A percentile compares a stretch with the other conserved stretches of the same genome.
Conservation (phyloP, 2,888 invertebrate species). For the Chymomyza amoena region DNA sequence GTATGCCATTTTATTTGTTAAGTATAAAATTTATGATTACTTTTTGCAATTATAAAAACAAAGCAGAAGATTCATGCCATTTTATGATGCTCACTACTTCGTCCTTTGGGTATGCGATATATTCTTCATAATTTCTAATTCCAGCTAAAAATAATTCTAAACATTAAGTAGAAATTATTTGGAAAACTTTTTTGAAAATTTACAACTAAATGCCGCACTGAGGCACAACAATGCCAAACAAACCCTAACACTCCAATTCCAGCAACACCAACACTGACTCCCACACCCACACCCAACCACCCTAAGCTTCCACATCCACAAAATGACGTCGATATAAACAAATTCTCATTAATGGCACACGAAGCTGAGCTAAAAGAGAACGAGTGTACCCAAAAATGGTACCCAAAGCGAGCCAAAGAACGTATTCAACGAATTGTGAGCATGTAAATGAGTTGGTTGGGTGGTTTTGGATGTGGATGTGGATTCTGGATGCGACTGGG, state of each 20-base stretch:
- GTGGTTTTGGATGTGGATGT: slow-evolving; percentile 5
- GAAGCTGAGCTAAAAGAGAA: slow-evolving; percentile 38
- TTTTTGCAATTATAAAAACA: slow-evolving; percentile 43
- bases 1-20: slow-evolving; percentile 51
- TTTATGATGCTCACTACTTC: slow-evolving; percentile 14
- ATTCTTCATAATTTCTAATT: slow-evolving; percentile 74
- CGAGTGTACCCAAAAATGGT: slow-evolving; percentile 40
- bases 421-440: slow-evolving; percentile 43
- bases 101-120: slow-evolving; percentile 51
- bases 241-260: slow-evolving; percentile 4
- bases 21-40: slow-evolving; percentile 59
- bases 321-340: slow-evolving; percentile 74
- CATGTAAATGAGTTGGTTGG: slow-evolving; percentile 67
- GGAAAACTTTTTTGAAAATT: slow-evolving; percentile 73
- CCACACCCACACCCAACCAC: background rate
- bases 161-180: slow-evolving; percentile 77
- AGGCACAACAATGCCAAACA: slow-evolving; percentile 13
- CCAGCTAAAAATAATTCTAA: slow-evolving; percentile 73
- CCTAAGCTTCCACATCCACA: slow-evolving; percentile 12
- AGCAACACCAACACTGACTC: background rate
- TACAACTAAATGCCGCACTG: slow-evolving; percentile 61
- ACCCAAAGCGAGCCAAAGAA: slow-evolving; percentile 49
- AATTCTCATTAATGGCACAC: slow-evolving; percentile 75
- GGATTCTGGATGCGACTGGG: slow-evolving; percentile 8
- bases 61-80: slow-evolving; percentile 43